Conservation (phyloP, 2,888 invertebrate species). For the Brachyopa scutellaris region DNA sequence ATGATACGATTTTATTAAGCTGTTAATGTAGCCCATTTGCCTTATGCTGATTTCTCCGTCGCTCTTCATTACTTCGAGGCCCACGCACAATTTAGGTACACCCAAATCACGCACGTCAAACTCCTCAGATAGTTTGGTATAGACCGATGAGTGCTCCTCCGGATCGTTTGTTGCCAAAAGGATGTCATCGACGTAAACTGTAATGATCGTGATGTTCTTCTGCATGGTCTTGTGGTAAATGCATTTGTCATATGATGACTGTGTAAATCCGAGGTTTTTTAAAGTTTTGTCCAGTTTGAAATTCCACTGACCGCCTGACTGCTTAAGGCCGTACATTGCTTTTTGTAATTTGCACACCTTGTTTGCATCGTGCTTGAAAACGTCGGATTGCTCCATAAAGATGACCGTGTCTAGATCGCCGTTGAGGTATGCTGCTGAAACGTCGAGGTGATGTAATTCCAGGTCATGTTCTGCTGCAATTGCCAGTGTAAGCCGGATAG, state of each 20-base stretch:
- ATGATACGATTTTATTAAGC: slow-evolving; percentile 17
- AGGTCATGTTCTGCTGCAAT: not conserved
- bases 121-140: not conserved
- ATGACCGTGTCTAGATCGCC: slow-evolving; percentile 6
- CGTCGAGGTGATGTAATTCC: not conserved
- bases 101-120: slow-evolving; percentile 38
- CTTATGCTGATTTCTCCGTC: slow-evolving; percentile 4
- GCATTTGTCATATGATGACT: slow-evolving; percentile 9
- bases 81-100: slow-evolving; percentile 29
- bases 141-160: not conserved
- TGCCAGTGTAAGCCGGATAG: slow-evolving; percentile 1
- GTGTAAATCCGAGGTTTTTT: slow-evolving; percentile 1
- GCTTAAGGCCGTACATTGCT: slow-evolving; percentile 31
- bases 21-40: no score
- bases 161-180: not conserved
- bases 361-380: not conserved
- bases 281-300: no score
- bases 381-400: slow-evolving; percentile 27
- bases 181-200: slow-evolving; percentile 3
- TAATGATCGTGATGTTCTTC: no score
- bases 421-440: no score
- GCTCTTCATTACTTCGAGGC: no score
- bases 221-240: no score
- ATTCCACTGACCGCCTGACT: no score
- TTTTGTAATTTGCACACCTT: slow-evolving; percentile 20